These are phyloP conservation scores for Coregonus suidteri DNA, from an alignment of 2,797 vertebrate genomes.

Conservation along the genomic window DNA sequence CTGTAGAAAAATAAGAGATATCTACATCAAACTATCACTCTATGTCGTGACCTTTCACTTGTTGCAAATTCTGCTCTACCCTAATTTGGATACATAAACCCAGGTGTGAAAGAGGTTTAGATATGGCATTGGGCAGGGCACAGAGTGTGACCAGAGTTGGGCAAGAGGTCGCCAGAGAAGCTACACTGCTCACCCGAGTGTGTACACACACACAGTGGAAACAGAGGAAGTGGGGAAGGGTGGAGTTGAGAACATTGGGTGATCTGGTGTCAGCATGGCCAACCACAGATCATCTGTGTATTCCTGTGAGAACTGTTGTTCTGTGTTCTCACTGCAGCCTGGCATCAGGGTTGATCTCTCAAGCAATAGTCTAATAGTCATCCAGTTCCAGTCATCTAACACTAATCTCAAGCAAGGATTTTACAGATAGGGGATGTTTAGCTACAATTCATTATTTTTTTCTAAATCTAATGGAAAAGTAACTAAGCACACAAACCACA, in stretches of 20 bases:
- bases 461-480: too few relatives aligned
- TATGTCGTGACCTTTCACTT: background rate
- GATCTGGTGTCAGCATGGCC: conserved; percentile 35
- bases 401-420: background rate
- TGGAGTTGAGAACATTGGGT: conserved; percentile 57
- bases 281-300: conserved; percentile 59
- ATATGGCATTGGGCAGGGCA: background rate
- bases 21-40: background rate
- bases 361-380: background rate
- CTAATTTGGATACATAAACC: background rate
- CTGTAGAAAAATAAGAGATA: background rate
- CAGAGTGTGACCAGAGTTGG: background rate
- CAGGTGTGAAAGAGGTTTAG: background rate
- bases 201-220: conserved; percentile 8
- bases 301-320: background rate
- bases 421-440: background rate
- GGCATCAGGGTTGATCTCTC: background rate
- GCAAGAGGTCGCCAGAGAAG: background rate
- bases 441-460: too few relatives aligned
- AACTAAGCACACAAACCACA: too few relatives aligned
- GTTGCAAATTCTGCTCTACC: background rate
- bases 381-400: background rate
- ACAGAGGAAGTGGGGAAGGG: conserved; percentile 59
- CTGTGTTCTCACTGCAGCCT: conserved; percentile 35
- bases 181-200: background rate